Evolutionary conservation across 2,797 vertebrate genomes (phyloP), one percentile per base, ranked within the genome.

Genomic region (Centroberyx gerrardi): DNA sequence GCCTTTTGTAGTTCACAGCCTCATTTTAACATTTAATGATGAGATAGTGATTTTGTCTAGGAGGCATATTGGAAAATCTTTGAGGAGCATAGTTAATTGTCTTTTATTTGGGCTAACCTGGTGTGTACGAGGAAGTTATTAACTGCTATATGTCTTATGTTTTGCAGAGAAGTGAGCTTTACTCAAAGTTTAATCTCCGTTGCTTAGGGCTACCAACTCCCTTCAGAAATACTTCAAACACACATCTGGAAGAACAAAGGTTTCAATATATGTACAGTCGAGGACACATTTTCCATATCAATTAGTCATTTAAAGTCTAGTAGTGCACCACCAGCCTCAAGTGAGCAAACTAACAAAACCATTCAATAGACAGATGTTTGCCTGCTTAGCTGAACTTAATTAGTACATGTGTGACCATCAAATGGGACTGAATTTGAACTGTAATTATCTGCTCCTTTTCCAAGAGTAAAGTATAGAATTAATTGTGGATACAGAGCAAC

Each of bases 121-220:
- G 31, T 64, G 64, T 55, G 18, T 86, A 77, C 67, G 40, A 67
- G 56, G 44, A 55, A 74, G 60, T 81, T 73, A 80, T 75, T 82
- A 69, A 62, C 58, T 36, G 55, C 81, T 87, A 84, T 84, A 70
- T 49, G 72, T 71, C 38, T 74, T 63, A 40, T 79, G 31, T 80
- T 76, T 78, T 72, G 63, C 28, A 76, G 62, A 79, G 77, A 79
- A 82, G 80, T 72, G 75, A 71, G 27, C 46, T 87, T 88, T 80
- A 81, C 82, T 88, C 55, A 82, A 51, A 79, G 67, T 44, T 44
- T 38, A 60, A 72, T 13, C 3, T 44, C 12, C 40, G 81, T 49
- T 51, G 49, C 76, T 82, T 18, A 2, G 63, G 66, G 77, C 52
- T 58, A 18, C 76, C 58, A 22, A 70, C 72, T 74, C 66, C 68